These are phyloP conservation scores for Helicorthomorpha holstii DNA, from an alignment of 1,140 invertebrate genomes.

Conservation along the genomic window DNA sequence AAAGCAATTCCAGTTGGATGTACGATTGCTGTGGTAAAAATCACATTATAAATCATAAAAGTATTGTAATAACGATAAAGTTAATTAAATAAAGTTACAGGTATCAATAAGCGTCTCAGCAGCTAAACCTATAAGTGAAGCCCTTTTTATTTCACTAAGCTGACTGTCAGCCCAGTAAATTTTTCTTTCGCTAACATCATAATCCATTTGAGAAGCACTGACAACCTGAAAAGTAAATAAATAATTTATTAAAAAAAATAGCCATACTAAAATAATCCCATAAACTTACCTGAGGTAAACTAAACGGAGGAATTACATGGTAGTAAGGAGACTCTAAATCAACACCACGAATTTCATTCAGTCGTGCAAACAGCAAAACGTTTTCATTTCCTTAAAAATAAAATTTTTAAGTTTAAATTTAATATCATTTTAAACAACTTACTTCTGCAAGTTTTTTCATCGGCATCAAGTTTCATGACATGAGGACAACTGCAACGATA, in stretches of 20 bases:
- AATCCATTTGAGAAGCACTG: conserved; percentile 46
- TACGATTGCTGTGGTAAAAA: conserved; percentile 26
- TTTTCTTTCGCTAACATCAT: conserved; percentile 39
- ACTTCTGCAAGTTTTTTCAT: conserved; percentile 48
- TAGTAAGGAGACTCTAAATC: conserved; percentile 53
- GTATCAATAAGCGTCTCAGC: conserved; percentile 55
- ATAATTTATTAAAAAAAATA: background rate
- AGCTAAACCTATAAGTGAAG: conserved; percentile 43
- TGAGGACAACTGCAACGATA: conserved; percentile 58
- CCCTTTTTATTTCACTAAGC: conserved; percentile 51
- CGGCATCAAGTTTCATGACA: conserved; percentile 44
- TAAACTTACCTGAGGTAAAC: conserved; percentile 34
- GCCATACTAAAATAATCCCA: background rate
- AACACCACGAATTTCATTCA: conserved; percentile 64
- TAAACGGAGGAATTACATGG: conserved; percentile 58
- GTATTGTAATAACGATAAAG: background rate
- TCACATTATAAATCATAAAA: conserved; percentile 1
- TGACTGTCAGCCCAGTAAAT: conserved; percentile 65
- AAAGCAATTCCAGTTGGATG: conserved; percentile 41
- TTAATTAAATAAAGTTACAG: conserved; percentile 22
- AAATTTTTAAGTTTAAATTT: background rate
- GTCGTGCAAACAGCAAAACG: conserved; percentile 51
- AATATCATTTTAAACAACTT: conserved; percentile 17
- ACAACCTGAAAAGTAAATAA: conserved; percentile 13
- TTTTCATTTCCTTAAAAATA: conserved; percentile 45